Evolutionary conservation across 1,140 invertebrate species (phyloP).

Genomic region (Bombus pascuorum): DNA sequence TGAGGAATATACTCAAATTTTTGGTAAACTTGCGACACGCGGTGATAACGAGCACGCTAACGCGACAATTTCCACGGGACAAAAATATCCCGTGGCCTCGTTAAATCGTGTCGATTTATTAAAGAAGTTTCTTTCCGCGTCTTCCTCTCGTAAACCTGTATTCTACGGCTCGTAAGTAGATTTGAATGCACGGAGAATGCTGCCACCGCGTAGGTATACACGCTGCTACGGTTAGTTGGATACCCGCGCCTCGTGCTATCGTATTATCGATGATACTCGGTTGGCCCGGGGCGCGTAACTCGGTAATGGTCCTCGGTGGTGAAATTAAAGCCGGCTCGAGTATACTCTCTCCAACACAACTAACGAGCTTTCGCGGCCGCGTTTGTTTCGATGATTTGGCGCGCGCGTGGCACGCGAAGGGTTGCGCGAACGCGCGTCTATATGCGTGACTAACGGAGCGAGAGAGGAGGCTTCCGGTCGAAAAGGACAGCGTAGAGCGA

Average conservation of each 20-base stretch:
- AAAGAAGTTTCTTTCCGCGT: slow-evolving; percentile 8
- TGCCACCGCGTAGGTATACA: neutral
- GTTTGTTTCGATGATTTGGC: slow-evolving; percentile 64
- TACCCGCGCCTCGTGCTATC: neutral
- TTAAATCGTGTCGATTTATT: slow-evolving; percentile 41
- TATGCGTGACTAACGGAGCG: neutral
- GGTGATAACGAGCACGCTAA: slow-evolving; percentile 7
- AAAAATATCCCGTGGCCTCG: slow-evolving; percentile 13
- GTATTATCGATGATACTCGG: slow-evolving; percentile 40
- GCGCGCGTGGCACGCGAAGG: slow-evolving; percentile 29
- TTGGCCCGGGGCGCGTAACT: slow-evolving; percentile 33
- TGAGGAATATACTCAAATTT: neutral
- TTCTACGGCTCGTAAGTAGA: neutral
- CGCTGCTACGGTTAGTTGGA: neutral
- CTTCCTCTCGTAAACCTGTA: neutral
- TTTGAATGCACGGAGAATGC: neutral
- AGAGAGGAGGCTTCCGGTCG: neutral
- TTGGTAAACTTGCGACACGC: neutral
- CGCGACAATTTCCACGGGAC: slow-evolving; percentile 21
- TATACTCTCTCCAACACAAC: slow-evolving; percentile 34
- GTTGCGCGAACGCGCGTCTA: neutral
- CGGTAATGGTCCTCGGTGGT: slow-evolving; percentile 51
- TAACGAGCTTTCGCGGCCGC: slow-evolving; percentile 67
- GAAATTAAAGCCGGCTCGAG: slow-evolving; percentile 61
- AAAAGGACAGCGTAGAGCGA: neutral